Base-by-base conservation (phyloP, 2,888 invertebrate species). In the Suillia variegata region DNA sequence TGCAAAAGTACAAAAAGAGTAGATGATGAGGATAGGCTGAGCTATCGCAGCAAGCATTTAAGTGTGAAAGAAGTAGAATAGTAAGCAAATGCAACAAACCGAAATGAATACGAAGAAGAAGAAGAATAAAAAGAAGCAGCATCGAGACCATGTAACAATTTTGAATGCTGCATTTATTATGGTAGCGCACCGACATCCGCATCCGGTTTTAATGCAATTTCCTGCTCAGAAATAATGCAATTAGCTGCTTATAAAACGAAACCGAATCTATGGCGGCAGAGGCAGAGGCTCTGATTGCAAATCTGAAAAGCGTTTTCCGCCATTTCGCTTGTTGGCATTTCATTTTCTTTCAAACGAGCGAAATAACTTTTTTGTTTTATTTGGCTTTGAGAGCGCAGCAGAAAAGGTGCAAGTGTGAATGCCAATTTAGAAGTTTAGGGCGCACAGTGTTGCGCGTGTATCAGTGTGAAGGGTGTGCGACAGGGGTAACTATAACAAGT, bases 181-280 rank as follows among this genome's bases (percentile, higher is more conserved):
- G 20, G 48, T 51, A 48, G 57, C n/a, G n/a, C n/a, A n/a, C n/a
- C 62, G 62, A 58, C 61, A 61, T 64, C 64, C 64, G 63, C 49
- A 63, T 67, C 65, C 67, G 62, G 59, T 53, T 49, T 54, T 53
- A 64, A 61, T 65, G 63, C 62, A 61, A 65, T 64, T 67, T 67
- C 67, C 67, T 64, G 64, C 60, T 58, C 56, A 63, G 58, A 17
- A 8, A 4, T 13, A 18, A 20, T 45, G 45, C 45, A 45, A 45
- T 45, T 45, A 45, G 20, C 18, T 38, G 13, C 5, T 6, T 26
- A 26, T n/a, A n/a, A n/a, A n/a, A 31, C 12, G 31, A 31, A 31
- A 38, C 6, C 6, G 6, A n/a, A 13, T 38, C n/a, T 10, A 20
- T 4, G 6, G 45, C 17, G 17, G 45, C 17, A 18, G 6, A n/a